Percentiles rank a stretch among this genome's conserved stretches.
phyloP scores from a whole-genome alignment of 2,888 invertebrate genomes.

The Cantharis rufa region DNA sequence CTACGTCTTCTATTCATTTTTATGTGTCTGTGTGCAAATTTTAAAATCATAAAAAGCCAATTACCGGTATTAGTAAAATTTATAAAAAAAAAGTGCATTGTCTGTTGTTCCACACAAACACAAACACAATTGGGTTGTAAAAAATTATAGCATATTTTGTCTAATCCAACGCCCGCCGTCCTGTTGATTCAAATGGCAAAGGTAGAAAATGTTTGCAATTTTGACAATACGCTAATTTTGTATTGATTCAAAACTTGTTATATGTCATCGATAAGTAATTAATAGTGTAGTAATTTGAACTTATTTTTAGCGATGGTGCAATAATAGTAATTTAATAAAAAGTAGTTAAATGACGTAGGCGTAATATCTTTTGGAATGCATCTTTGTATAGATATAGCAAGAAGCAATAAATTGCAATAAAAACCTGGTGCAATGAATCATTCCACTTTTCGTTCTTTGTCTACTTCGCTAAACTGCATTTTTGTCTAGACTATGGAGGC shows the following conservation, averaged over 20 bases:
- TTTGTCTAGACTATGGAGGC: slow-evolving; percentile 43
- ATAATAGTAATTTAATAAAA: slow-evolving; percentile 18
- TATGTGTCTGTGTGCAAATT: not conserved
- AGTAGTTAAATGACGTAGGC: slow-evolving; percentile 35
- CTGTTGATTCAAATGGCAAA: not conserved
- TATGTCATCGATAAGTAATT: not conserved
- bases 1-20: not conserved
- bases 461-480: slow-evolving; percentile 40
- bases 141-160: not conserved
- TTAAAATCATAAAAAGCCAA: not conserved
- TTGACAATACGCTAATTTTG: not conserved
- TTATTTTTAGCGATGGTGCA: slow-evolving; percentile 19
- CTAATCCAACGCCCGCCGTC: not conserved
- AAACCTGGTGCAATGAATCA: slow-evolving; percentile 46
- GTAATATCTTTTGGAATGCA: slow-evolving; percentile 43
- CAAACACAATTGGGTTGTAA: not conserved
- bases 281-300: slow-evolving; percentile 3
- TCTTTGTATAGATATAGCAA: slow-evolving; percentile 37
- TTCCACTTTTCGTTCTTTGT: slow-evolving; percentile 42
- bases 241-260: not conserved
- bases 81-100: not conserved
- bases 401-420: slow-evolving; percentile 46
- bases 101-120: not conserved
- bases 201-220: not conserved
- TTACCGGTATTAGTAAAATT: not conserved